Evolutionary conservation across 92 coral and sea anemone genomes (phyloP).

Genomic region (Epizoanthus illoricatus): DNA sequence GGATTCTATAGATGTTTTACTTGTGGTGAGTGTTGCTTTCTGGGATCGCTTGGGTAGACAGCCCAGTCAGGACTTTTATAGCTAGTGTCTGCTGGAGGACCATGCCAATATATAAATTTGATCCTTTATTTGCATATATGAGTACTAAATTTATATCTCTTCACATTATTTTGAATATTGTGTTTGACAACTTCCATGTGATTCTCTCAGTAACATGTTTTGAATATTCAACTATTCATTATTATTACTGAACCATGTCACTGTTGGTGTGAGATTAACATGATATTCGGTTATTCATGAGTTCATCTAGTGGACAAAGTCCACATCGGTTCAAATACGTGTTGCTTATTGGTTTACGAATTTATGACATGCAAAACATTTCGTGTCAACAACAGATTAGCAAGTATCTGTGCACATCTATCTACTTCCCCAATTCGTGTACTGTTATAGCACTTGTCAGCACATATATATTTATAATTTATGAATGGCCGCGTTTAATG

Average conservation of each 20-base stretch:
- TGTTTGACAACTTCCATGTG: too few species aligned
- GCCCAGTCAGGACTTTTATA: too few species aligned
- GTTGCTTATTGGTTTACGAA: background rate
- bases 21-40: too few species aligned
- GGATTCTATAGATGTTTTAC: too few species aligned
- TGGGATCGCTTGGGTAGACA: too few species aligned
- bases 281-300: constrained; percentile 15
- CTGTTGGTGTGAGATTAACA: background rate
- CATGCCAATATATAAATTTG: too few species aligned
- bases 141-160: too few species aligned
- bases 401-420: background rate
- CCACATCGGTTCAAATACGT: background rate
- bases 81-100: too few species aligned
- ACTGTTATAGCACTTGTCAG: background rate
- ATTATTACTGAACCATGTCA: background rate
- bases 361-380: background rate
- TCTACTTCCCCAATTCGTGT: background rate
- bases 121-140: too few species aligned
- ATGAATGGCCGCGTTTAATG: background rate
- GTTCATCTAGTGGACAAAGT: constrained; percentile 15
- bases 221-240: background rate
- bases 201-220: background rate
- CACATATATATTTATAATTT: background rate
- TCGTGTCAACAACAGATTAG: background rate
- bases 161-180: too few species aligned